Evolutionary conservation across 2,888 invertebrate species (phyloP), one percentile per base, ranked within the genome.

Genomic region (Agonopterix subpropinquella): DNA sequence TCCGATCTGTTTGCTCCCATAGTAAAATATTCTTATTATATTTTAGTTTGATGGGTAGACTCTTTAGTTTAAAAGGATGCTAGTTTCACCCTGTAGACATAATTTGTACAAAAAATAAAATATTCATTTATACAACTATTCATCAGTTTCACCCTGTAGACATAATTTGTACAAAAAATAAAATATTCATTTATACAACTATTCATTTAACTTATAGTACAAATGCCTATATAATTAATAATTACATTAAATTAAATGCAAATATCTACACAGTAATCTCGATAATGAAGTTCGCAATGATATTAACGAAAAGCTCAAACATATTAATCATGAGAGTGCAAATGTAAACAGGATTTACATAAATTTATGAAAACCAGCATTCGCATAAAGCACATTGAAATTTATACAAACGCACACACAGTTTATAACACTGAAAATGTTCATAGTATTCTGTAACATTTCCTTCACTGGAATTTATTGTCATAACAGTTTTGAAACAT

Each of bases 261-360:
- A 44, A 53, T 54, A 54, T 54, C 51, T 51, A 52, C 48, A 36
- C 39, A 48, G 57, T 60, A 53, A 59, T 58, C 49, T 56, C 57
- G 60, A 59, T 55, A 58, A 62, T 52, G 44, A 28, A 48, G 37
- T 28, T 44, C 13, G 39, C 41, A 18, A 28, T 11, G 8, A 11
- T 43, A 47, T 47, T 35, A 41, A 45, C 18, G 58, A 57, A 36
- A 58, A 57, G 52, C 54, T 55, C 56, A 64, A 62, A 64, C 61
- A 62, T 63, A 65, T 65, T 56, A 64, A 65, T 67, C 62, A 66
- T 58, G 65, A 60, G 61, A 65, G 58, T 67, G 64, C 56, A 67
- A 65, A 67, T 58, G 61, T 62, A 66, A 65, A 68, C 58, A 52
- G 36, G 52, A 70, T 73, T 71, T 62, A 57, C 66, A 73, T 73